phyloP scores from a whole-genome alignment of 2,797 vertebrate species.

The Enteromius argenteus region DNA sequence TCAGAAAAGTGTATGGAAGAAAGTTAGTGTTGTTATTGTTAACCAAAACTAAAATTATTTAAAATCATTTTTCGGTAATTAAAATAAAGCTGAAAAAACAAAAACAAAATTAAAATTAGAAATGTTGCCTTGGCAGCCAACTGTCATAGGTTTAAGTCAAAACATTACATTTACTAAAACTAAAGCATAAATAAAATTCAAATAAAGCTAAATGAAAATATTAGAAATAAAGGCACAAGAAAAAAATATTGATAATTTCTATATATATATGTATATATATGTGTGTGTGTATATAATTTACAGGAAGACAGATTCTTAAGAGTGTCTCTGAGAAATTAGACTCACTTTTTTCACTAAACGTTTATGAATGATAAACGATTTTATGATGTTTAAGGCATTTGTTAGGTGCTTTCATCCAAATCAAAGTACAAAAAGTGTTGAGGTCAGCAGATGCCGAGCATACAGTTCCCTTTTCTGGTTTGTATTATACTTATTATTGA shows the following conservation, averaged over 20 bases:
- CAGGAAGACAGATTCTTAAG: not conserved
- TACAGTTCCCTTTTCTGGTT: not conserved
- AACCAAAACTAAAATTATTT: not conserved
- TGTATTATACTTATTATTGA: conserved; percentile 19
- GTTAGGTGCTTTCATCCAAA: not conserved
- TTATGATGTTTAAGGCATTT: not conserved
- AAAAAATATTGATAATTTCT: not conserved
- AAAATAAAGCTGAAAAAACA: not conserved
- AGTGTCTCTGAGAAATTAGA: not conserved
- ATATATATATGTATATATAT: not conserved
- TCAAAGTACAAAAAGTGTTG: not conserved
- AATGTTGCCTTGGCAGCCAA: not conserved
- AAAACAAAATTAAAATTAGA: not conserved
- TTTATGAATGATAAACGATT: not conserved
- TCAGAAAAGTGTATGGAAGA: not conserved
- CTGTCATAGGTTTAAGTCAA: not conserved
- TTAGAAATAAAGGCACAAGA: not conserved
- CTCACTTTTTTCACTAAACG: not conserved
- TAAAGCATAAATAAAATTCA: not conserved
- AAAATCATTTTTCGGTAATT: not conserved
- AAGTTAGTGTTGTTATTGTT: not conserved
- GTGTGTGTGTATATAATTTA: too few species aligned
- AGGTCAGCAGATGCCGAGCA: not conserved
- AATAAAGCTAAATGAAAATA: not conserved
- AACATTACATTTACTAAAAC: not conserved